Evolutionary conservation across 2,888 invertebrate species (phyloP), one percentile per base, ranked within the genome.

Genomic region (Terebella lapidaria): DNA sequence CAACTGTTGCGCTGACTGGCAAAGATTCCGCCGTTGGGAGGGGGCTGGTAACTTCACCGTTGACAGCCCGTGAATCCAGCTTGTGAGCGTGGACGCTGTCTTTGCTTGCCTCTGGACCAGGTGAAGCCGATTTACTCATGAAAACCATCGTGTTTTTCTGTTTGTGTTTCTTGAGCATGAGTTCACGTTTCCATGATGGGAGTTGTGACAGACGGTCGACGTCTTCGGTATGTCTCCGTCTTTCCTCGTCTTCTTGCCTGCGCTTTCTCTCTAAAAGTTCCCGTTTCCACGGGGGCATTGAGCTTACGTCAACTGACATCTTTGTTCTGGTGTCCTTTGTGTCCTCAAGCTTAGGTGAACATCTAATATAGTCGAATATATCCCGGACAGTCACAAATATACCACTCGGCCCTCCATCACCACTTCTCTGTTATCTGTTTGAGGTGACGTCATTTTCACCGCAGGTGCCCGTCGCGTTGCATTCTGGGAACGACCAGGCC

Each of bases 221-320:
- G 56, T 65, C 59, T 42, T 67, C 67, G 24, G 53, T 51, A 10
- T 26, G 47, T 20, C 57, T 28, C 10, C 42, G 27, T 22, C 56
- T 54, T 20, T 60, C 61, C 10, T 61, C 67, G 26, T 65, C 63
- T 54, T 67, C 65, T 18, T 67, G 62, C 10, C 54, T 46, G 15
- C 61, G 58, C 22, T 63, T 60, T 54, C 58, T 56, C 55, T 65
- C 61, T 18, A 65, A 27, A 46, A 67, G 46, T 45, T 64, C 65
- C 58, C 59, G 64, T 58, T 68, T 67, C 72, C 73, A 72, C 55
- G 60, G 61, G 46, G 70, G 67, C 45, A 68, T 59, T 42, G 67
- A 66, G 58, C 67, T 66, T 63, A 68, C 64, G 49, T 66, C 67
- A 47, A 64, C 59, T 46, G 63, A 59, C 66, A 65, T 64, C 26